Evolutionary conservation across 2,888 invertebrate genomes (phyloP).

Genomic region (Listrodromus nycthemerus): DNA sequence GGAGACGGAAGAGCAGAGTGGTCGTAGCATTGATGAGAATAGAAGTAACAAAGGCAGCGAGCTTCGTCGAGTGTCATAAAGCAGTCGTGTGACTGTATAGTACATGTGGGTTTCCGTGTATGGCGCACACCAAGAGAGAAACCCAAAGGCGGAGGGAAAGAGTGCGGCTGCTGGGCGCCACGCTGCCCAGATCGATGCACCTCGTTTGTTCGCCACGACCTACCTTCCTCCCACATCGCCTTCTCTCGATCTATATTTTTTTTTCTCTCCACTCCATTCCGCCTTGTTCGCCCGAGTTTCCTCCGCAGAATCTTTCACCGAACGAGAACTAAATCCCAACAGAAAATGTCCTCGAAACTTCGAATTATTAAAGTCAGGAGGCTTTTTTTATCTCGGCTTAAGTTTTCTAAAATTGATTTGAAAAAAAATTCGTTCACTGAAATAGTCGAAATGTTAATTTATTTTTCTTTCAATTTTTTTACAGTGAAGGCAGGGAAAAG

Average conservation of each 20-base stretch:
- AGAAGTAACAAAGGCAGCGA: slow-evolving; percentile 17
- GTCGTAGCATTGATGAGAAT: slow-evolving; percentile 39
- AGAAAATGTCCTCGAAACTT: neutral
- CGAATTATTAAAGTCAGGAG: neutral
- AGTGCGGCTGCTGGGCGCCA: slow-evolving; percentile 70
- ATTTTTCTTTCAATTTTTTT: slow-evolving; percentile 60
- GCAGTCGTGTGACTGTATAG: slow-evolving; percentile 12
- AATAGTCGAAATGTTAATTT: slow-evolving; percentile 3
- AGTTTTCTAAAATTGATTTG: neutral
- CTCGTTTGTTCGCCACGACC: slow-evolving; percentile 67
- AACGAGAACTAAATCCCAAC: slow-evolving; percentile 1
- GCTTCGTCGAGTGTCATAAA: slow-evolving; percentile 10
- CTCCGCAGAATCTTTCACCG: slow-evolving; percentile 16
- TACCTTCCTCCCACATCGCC: slow-evolving; percentile 57
- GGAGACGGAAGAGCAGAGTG: slow-evolving; percentile 13
- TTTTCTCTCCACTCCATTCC: slow-evolving; percentile 17
- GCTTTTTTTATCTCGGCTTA: neutral
- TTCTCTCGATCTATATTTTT: slow-evolving; percentile 20
- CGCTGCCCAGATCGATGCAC: slow-evolving; percentile 73
- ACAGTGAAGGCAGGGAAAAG: slow-evolving; percentile 83
- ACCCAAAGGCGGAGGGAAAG: slow-evolving; percentile 15
- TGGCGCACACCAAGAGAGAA: slow-evolving; percentile 4
- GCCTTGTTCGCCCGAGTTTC: slow-evolving; percentile 21
- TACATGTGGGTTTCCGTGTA: slow-evolving; percentile 20
- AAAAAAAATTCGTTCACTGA: neutral